Evolutionary conservation across 1,140 invertebrate species (phyloP), one percentile per base, ranked within the genome.

Genomic region (Lepidurus couesii): DNA sequence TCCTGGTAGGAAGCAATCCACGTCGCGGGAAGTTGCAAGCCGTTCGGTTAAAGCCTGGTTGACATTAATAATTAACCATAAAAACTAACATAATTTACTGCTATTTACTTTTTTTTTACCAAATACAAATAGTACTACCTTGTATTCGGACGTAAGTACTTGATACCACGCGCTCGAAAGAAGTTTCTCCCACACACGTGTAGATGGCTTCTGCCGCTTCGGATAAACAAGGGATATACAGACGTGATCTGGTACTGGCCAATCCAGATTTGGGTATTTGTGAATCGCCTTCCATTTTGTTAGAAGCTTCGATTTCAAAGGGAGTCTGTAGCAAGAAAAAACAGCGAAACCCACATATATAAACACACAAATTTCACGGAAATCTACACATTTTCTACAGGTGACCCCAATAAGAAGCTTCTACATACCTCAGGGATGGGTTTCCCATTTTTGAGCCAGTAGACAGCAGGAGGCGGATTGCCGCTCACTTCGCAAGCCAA

Each of bases 381-480:
- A 65, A 1, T 65, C 16, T 16, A 65, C 9, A 21, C n/a, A 7
- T 65, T 7, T 65, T 16, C 16, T 16, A 65, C 16, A 65, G 6
- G 13, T 13, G 16, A 65, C 9, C 16, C 43, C 47, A 42, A n/a
- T n/a, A n/a, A 7, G 4, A 11, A 34, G 34, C 34, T 34, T 43
- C 45, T 1, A 45, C n/a, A 26, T 77, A 79, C 79, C 79, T 77
- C 75, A 24, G 79, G 42, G n/a, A 78, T 80, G 16, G 81, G 80
- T 21, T 78, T 77, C n/a, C 85, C 86, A 81, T 88, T 84, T 80
- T 86, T 86, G 10, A 89, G 82, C 88, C 88, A 89, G 80, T 87
- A 85, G 44, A 89, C 85, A 7, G 83, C 84, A 9, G 88, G 87
- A 8, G 84, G 82, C 1, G 89, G 88, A 45, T 80, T 84, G 1